These are phyloP conservation scores for Catostomus latipinnis DNA, from an alignment of 2,797 vertebrate genomes.

Conservation along the genomic window DNA sequence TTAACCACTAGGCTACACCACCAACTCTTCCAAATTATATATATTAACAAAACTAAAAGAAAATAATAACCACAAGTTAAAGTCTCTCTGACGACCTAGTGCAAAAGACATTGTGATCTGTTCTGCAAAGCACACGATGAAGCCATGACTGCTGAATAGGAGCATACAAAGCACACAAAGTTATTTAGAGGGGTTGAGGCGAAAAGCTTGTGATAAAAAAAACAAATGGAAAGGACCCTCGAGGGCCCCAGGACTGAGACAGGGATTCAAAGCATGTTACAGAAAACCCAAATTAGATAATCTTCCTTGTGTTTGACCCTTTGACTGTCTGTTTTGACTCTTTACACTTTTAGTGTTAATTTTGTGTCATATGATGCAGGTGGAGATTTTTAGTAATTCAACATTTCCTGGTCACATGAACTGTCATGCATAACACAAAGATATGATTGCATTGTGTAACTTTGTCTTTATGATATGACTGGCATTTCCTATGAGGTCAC, in stretches of 20 bases:
- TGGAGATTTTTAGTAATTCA: background rate
- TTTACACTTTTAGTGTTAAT: constrained; percentile 47
- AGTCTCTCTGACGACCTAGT: background rate
- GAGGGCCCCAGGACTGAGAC: constrained; percentile 42
- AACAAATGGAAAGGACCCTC: constrained; percentile 47
- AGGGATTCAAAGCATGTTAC: constrained; percentile 59
- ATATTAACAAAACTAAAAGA: background rate
- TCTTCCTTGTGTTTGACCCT: constrained; percentile 46
- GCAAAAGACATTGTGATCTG: background rate
- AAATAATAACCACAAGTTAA: constrained; percentile 1
- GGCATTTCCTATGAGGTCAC: background rate
- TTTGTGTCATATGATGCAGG: constrained; percentile 63
- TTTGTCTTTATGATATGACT: too few relatives aligned
- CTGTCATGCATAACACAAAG: too few relatives aligned
- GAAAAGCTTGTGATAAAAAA: constrained; percentile 57
- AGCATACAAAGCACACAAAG: constrained; percentile 16
- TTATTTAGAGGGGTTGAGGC: background rate
- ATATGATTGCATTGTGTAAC: background rate
- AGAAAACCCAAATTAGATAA: constrained; percentile 69
- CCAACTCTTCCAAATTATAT: background rate
- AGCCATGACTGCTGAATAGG: constrained; percentile 32
- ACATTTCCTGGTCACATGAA: background rate
- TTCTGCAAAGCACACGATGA: constrained; percentile 35
- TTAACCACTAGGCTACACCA: background rate
- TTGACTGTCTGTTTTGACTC: constrained; percentile 36